Evolutionary conservation across 2,113 vertebrate genomes (phyloP), one percentile per base, ranked within the genome.

Genomic region (Ophiodon elongatus): DNA sequence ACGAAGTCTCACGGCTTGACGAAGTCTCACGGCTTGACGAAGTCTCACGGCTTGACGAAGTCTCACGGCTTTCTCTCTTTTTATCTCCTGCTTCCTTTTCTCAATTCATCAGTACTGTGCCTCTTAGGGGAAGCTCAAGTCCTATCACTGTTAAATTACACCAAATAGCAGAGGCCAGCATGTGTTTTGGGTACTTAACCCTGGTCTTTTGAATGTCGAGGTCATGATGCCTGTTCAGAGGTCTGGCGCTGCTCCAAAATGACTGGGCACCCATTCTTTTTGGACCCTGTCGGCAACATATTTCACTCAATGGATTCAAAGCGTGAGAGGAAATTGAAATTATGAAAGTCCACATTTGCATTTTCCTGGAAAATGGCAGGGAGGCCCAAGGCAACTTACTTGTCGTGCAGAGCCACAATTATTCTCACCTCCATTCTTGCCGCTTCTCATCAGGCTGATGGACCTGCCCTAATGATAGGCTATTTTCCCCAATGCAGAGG

Each of bases 331-430:
- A 84, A 91, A 82, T 80, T 70, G 60, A 83, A 86, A 90, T 92
- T 90, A 92, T 92, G 88, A 92, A 78, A 82, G 82, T 86, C 70
- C 72, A 77, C 75, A 89, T 89, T 91, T 91, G 86, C 85, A 77
- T 94, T 87, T 88, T 82, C 76, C 75, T 82, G 77, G 76, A 70
- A 86, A 92, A 92, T 86, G 90, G 86, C 89, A 88, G 67, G 9
- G 2, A 79, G 27, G 80, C 88, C 82, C 31, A 76, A 85, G 80
- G 89, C 84, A 79, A 83, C 66, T 82, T 64, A 76, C 78, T 82
- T 78, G 29, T 80, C 69, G 62, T 69, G 68, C 73, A 68, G 68
- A 87, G 79, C 74, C 83, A 65, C 78, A 85, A 73, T 85, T 76
- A 63, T 64, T 79, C 73, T 76, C 45, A 52, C 65, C 63, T 89